These are phyloP conservation scores for Aegotheles bennettii DNA, from an alignment of 2,113 vertebrate species.

Conservation along the genomic window DNA sequence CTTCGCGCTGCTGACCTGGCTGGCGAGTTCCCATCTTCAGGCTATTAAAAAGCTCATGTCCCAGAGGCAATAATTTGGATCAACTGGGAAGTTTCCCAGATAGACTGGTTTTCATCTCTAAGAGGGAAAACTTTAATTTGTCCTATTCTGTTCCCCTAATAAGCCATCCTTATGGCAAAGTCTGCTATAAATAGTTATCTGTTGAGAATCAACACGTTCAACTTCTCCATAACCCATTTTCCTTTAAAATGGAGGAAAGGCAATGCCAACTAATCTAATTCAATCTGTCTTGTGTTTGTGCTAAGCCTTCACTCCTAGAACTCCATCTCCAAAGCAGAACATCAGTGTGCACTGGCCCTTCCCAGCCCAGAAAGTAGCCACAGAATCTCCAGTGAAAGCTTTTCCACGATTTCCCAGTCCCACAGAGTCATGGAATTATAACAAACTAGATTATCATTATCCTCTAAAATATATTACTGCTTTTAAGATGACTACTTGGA, in stretches of 20 bases:
- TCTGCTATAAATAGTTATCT: neutral
- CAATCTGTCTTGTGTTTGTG: neutral
- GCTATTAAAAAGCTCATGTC: slow-evolving; percentile 3
- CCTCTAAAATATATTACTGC: neutral
- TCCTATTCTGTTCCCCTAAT: neutral
- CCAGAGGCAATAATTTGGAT: neutral
- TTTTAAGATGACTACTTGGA: neutral
- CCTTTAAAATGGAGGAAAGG: neutral
- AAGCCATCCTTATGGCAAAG: neutral
- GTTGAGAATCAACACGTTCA: neutral
- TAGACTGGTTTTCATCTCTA: neutral
- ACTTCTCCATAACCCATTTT: neutral
- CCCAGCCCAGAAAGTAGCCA: neutral
- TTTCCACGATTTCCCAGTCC: neutral
- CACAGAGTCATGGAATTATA: neutral
- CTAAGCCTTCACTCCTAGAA: neutral
- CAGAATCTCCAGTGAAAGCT: neutral
- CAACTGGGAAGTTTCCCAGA: slow-evolving; percentile 28
- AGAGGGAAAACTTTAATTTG: neutral
- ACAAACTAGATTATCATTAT: neutral
- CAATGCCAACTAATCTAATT: neutral
- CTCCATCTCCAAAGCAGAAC: neutral
- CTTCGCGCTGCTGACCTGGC: neutral
- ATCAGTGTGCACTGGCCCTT: neutral
- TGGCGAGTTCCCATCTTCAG: slow-evolving; percentile 9